phyloP scores from a whole-genome alignment of 2,797 vertebrate genomes.

The Ficedula albicollis region DNA sequence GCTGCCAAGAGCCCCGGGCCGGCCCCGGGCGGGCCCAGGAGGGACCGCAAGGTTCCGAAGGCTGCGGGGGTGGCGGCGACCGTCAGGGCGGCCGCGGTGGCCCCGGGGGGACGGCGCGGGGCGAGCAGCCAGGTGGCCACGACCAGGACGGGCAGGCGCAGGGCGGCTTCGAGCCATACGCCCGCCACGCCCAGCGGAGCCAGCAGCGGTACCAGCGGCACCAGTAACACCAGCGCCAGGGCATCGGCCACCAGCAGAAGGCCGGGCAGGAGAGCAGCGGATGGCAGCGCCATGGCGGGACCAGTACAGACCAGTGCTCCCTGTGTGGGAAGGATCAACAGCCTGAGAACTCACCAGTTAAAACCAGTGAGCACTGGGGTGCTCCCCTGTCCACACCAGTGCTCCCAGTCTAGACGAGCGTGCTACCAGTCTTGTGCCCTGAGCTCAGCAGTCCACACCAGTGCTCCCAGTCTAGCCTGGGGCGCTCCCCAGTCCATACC shows the following conservation, averaged over 20 bases:
- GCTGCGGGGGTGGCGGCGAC: neutral
- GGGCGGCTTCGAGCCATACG: slow-evolving; percentile 55
- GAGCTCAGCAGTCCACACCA: neutral
- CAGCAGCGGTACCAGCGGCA: neutral
- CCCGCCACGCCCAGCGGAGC: neutral
- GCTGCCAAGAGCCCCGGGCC: neutral
- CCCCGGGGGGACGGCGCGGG: accelerated
- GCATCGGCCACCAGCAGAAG: neutral
- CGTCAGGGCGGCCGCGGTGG: neutral
- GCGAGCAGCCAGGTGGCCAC: neutral
- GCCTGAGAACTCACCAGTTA: neutral
- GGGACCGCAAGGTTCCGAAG: neutral
- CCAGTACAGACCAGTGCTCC: neutral
- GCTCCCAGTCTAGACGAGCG: neutral
- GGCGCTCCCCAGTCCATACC: no score
- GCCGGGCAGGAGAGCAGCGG: slow-evolving; percentile 19
- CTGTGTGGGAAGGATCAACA: neutral
- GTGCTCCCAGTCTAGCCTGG: neutral
- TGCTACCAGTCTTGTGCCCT: neutral
- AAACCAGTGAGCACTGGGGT: neutral
- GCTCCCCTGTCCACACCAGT: neutral
- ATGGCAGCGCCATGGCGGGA: neutral
- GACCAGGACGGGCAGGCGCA: slow-evolving; percentile 12
- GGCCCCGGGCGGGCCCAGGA: neutral
- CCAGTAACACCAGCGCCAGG: neutral